Base-by-base conservation (phyloP, 2,113 vertebrate genomes). In the Pterocles orientalis region DNA sequence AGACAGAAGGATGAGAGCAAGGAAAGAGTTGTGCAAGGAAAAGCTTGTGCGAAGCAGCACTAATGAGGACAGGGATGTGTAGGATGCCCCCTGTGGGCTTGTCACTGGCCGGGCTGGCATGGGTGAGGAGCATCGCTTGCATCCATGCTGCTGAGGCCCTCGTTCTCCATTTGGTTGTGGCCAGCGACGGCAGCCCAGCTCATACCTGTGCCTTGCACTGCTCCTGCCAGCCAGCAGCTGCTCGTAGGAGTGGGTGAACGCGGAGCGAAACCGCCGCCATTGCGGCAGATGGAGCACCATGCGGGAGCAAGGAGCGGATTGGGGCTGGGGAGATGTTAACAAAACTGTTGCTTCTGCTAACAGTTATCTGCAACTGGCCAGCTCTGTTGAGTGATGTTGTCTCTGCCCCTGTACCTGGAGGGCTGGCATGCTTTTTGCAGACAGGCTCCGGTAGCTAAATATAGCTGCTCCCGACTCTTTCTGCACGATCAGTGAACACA, bases 191-290 rank as follows among this genome's bases (percentile, higher is more conserved):
- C 60, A 18, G 53, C 45, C 25, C 1, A 1, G 58, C 64, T 31
- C 1, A 0, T 41, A 6, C 0, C 2, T 1, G 43, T 3, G 2
- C 64, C 64, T 70, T 33, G 80, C 57, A 14, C 34, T 1, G 14
- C 31, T 54, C 58, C 57, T 57, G 48, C 58, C n/a, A 10, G 58
- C 8, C 15, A n/a, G 71, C 51, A 47, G 45, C 75, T 68, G 75
- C 75, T 13, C 6, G 11, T 16, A 39, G 68, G 39, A 66, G 33
- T 0, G 4, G 0, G 9, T 12, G 17, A 21, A 21, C 1, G 3
- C 2, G 3, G 47, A 41, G 62, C 1, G 5, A 57, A 57, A 29
- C 8, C 2, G 2, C 47, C 3, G 7, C 82, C 20, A 3, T 11
- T 1, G 25, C 0, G 2, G 48, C 56, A 57, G 57, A 58, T 9